phyloP scores from a whole-genome alignment of 2,113 vertebrate genomes.

The Gallinago jamesoni region DNA sequence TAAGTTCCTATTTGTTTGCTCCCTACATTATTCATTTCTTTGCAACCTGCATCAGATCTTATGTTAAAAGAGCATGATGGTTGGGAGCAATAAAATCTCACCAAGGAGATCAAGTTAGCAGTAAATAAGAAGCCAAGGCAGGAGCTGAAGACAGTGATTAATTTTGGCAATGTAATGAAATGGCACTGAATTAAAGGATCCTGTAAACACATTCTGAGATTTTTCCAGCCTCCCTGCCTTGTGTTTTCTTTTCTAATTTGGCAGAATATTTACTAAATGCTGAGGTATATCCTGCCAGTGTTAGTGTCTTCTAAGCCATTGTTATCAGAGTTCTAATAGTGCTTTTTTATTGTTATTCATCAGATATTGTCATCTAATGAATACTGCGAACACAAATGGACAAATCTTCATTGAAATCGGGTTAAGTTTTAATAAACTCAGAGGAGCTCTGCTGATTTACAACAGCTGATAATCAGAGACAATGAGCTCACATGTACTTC shows the following conservation, averaged over 20 bases:
- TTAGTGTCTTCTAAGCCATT: background rate
- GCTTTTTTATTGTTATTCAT: background rate
- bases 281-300: background rate
- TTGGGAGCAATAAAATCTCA: conserved; percentile 31
- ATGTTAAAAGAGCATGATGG: conserved; percentile 6
- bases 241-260: background rate
- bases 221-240: background rate
- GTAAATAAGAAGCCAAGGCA: conserved; percentile 45
- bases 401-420: background rate
- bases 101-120: conserved; percentile 16
- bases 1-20: background rate
- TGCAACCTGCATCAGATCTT: background rate
- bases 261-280: background rate
- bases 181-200: background rate
- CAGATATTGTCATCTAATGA: background rate
- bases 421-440: background rate
- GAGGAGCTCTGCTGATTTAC: background rate
- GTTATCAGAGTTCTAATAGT: background rate
- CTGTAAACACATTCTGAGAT: background rate
- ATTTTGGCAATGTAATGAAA: conserved; percentile 33
- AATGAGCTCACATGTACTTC: background rate
- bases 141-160: conserved; percentile 43
- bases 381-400: background rate
- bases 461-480: background rate
- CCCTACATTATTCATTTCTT: background rate